Percentiles rank a stretch among this genome's conserved stretches.
These are phyloP conservation scores for Camponotus pennsylvanicus DNA, from an alignment of 1,140 invertebrate genomes.

Conservation along the genomic window DNA sequence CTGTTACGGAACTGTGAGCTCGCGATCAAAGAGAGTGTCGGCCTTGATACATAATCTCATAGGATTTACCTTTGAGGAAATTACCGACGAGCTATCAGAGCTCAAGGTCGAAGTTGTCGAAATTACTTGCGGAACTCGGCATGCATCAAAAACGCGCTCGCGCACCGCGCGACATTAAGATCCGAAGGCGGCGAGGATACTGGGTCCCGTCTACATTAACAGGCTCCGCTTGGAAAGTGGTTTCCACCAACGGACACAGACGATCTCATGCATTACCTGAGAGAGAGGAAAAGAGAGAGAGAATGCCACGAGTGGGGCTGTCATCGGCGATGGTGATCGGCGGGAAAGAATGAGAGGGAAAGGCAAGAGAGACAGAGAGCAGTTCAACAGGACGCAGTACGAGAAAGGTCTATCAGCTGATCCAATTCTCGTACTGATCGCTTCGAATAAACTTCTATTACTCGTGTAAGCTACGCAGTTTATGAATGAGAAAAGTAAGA, in stretches of 20 bases:
- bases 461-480: not conserved
- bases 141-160: conserved; percentile 4
- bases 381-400: too few species aligned
- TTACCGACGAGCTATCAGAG: conserved; percentile 33
- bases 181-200: conserved; percentile 64
- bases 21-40: not conserved
- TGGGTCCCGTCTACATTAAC: conserved; percentile 85
- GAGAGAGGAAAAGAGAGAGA: conserved; percentile 65
- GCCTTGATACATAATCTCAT: not conserved
- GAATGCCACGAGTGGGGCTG: conserved; percentile 41
- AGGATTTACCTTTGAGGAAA: not conserved
- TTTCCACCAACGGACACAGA: conserved; percentile 56
- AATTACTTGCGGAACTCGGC: conserved; percentile 31
- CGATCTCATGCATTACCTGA: conserved; percentile 35
- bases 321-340: conserved; percentile 35
- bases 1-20: not conserved
- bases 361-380: conserved; percentile 27
- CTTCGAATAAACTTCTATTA: not conserved
- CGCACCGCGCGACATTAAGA: conserved; percentile 32
- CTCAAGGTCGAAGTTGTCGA: conserved; percentile 70
- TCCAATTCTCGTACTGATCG: not conserved
- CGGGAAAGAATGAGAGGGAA: conserved; percentile 1
- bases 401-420: conserved; percentile 61
- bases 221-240: conserved; percentile 78
- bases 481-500: not conserved